phyloP scores from a whole-genome alignment of 2,113 vertebrate species.

The Tautogolabrus adspersus region DNA sequence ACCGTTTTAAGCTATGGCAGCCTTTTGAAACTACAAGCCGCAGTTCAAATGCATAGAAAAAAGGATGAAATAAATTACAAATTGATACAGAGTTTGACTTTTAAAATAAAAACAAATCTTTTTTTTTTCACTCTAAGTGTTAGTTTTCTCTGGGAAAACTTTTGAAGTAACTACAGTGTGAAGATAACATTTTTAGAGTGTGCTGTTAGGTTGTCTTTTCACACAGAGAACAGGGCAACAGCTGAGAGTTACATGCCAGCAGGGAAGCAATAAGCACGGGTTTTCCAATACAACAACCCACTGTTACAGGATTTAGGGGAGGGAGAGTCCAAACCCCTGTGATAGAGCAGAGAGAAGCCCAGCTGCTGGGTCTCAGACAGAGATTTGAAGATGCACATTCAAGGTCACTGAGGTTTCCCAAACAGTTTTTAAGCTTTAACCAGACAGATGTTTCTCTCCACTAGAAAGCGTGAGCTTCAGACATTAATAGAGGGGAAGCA shows the following conservation, averaged over 20 bases:
- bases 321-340: slow-evolving; percentile 10
- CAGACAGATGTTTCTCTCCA: slow-evolving; percentile 34
- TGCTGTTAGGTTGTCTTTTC: slow-evolving; percentile 16
- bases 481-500: slow-evolving; percentile 19
- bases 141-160: neutral
- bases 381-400: slow-evolving; percentile 34
- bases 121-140: neutral
- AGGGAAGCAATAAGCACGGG: slow-evolving; percentile 24
- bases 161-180: neutral
- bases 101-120: neutral
- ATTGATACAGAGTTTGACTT: neutral
- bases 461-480: slow-evolving; percentile 13
- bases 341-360: slow-evolving; percentile 34
- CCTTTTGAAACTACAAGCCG: neutral
- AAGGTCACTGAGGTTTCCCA: slow-evolving; percentile 42
- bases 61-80: neutral
- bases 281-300: slow-evolving; percentile 24
- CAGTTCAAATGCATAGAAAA: neutral
- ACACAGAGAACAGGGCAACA: slow-evolving; percentile 14
- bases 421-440: slow-evolving; percentile 23
- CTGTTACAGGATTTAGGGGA: slow-evolving; percentile 30
- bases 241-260: slow-evolving; percentile 21
- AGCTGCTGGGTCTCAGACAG: slow-evolving; percentile 17
- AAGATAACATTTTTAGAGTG: neutral
- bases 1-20: neutral